A percentile compares a stretch with the other conserved stretches of the same genome.
Evolutionary conservation across 1,140 invertebrate species (phyloP).

Genomic region (Tetragonula clypearis): DNA sequence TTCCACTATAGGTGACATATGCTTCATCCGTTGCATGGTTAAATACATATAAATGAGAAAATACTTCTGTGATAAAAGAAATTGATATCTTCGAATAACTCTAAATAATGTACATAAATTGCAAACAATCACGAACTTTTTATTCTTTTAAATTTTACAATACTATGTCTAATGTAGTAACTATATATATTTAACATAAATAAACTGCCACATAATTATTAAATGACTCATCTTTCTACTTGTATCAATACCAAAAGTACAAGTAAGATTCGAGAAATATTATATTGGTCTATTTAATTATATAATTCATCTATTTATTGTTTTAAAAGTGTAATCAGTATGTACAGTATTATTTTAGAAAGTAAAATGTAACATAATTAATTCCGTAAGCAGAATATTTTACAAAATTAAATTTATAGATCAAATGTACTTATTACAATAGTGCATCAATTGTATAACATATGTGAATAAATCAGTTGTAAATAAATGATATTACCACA

Average conservation of each 20-base stretch:
- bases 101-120: slow-evolving; percentile 4
- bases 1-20: slow-evolving; percentile 40
- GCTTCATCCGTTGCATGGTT: neutral
- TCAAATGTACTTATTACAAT: neutral
- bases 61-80: slow-evolving; percentile 39
- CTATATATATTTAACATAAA: neutral
- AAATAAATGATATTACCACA: slow-evolving; percentile 14
- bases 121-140: neutral
- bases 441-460: neutral
- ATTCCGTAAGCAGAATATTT: neutral
- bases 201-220: neutral
- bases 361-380: slow-evolving; percentile 1
- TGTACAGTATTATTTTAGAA: slow-evolving; percentile 4
- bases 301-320: neutral
- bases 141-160: neutral
- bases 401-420: slow-evolving; percentile 12
- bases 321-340: neutral
- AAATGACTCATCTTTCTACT: neutral
- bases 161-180: neutral
- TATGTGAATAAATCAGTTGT: slow-evolving; percentile 31
- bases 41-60: slow-evolving; percentile 50
- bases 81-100: neutral
- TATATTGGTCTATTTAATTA: neutral
- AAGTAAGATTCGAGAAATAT: neutral
- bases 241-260: neutral